phyloP scores from a whole-genome alignment of 2,888 invertebrate genomes.

The Neoascia interrupta region DNA sequence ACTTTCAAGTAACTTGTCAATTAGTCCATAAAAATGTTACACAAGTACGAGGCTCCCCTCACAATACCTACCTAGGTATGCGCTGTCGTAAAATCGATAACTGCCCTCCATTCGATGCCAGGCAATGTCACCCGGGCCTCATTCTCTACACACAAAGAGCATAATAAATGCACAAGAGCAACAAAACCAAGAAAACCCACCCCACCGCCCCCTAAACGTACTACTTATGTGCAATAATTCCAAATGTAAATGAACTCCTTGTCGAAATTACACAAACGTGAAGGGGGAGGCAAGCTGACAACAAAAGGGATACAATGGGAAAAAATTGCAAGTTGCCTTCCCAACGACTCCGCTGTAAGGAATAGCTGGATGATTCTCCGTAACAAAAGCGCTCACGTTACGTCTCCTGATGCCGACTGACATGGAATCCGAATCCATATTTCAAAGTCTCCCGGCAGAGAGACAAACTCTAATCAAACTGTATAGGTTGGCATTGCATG shows the following conservation, averaged over 20 bases:
- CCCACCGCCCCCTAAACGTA: slow-evolving; percentile 33
- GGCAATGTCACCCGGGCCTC: slow-evolving; percentile 26
- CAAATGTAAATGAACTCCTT: slow-evolving; percentile 64
- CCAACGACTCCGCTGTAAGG: neutral
- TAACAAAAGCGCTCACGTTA: too few relatives aligned
- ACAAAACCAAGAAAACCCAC: neutral
- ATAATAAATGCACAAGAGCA: slow-evolving; percentile 9
- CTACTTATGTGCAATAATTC: slow-evolving; percentile 58
- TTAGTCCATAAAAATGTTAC: too few relatives aligned
- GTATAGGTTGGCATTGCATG: slow-evolving; percentile 8
- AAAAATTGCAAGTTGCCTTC: slow-evolving; percentile 18
- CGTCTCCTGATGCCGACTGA: slow-evolving; percentile 39
- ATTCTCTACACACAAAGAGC: neutral
- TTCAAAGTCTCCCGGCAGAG: too few relatives aligned
- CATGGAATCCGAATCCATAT: too few relatives aligned
- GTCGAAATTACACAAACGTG: slow-evolving; percentile 34
- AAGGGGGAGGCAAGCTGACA: neutral
- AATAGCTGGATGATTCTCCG: neutral
- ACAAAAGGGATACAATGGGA: neutral
- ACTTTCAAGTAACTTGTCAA: too few relatives aligned
- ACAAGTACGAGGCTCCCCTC: too few relatives aligned
- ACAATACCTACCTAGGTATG: too few relatives aligned
- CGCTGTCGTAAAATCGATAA: slow-evolving; percentile 35
- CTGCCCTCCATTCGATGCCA: slow-evolving; percentile 30
- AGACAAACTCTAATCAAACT: slow-evolving; percentile 16